phyloP scores from a whole-genome alignment of 2,888 invertebrate genomes.

The Sceliomorpha sp. region DNA sequence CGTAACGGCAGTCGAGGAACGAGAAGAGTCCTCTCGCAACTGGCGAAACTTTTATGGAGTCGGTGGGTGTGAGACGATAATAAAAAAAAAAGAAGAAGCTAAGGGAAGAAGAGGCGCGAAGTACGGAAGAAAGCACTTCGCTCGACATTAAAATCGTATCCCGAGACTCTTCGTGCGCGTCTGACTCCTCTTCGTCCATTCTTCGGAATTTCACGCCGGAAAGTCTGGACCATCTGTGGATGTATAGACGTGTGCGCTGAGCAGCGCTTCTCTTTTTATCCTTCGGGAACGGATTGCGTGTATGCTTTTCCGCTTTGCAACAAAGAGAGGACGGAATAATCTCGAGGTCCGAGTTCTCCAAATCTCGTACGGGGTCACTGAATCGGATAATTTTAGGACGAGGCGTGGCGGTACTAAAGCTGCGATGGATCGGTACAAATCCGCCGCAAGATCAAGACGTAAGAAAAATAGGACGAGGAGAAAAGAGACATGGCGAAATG shows the following conservation, averaged over 20 bases:
- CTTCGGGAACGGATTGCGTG: conserved; percentile 53
- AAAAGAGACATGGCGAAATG: conserved; percentile 31
- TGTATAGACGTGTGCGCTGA: conserved; percentile 50
- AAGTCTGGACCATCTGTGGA: conserved; percentile 58
- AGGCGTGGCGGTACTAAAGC: conserved; percentile 48
- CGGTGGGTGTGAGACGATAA: conserved; percentile 46
- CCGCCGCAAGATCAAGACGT: conserved; percentile 53
- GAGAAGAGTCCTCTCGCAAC: conserved; percentile 39
- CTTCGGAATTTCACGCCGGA: conserved; percentile 59
- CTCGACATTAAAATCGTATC: conserved; percentile 66
- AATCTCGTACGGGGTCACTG: conserved; percentile 59
- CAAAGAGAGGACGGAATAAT: conserved; percentile 52
- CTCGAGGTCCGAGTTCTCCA: conserved; percentile 52
- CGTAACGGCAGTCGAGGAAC: conserved; percentile 32
- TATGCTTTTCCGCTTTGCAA: conserved; percentile 45
- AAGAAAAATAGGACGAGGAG: conserved; percentile 25
- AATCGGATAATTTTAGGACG: conserved; percentile 64
- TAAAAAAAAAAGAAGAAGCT: too few relatives aligned
- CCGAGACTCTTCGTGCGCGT: conserved; percentile 49
- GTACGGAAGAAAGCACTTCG: conserved; percentile 63
- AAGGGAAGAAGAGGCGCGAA: conserved; percentile 55
- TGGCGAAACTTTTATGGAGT: conserved; percentile 52
- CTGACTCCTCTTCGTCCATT: conserved; percentile 54
- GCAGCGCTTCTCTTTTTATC: conserved; percentile 42
- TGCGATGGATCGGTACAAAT: conserved; percentile 56